Conservation (phyloP, 1,140 invertebrate species). For the Caerostris darwini region DNA sequence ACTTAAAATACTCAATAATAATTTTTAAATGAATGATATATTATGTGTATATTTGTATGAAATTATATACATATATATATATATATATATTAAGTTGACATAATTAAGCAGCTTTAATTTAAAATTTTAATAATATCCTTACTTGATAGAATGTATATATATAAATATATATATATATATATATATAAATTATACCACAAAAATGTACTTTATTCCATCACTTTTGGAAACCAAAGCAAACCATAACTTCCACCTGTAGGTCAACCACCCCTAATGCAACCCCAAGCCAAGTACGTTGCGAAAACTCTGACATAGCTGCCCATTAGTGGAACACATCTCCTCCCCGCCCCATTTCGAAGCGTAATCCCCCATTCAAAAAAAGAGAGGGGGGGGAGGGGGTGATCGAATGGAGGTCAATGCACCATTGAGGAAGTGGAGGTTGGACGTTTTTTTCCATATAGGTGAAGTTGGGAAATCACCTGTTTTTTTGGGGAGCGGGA, state of each 20-base stretch:
- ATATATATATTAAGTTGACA: too few species aligned
- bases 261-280: conserved; percentile 60
- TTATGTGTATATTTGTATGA: too few species aligned
- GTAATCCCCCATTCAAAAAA: conserved; percentile 45
- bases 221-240: neutral
- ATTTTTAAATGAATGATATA: too few species aligned
- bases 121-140: too few species aligned
- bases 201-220: too few species aligned
- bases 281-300: conserved; percentile 43
- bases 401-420: conserved; percentile 72
- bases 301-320: neutral
- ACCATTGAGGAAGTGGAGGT: conserved; percentile 68
- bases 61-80: too few species aligned
- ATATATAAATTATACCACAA: too few species aligned
- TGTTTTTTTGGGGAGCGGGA: conserved; percentile 57
- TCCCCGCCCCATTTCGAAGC: conserved; percentile 35
- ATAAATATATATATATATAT: too few species aligned
- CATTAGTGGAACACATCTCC: conserved; percentile 49
- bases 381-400: neutral
- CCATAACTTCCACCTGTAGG: neutral
- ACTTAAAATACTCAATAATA: too few species aligned
- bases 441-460: conserved; percentile 54
- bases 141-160: too few species aligned
- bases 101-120: too few species aligned
- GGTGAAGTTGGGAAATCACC: conserved; percentile 53